Percentiles rank a stretch among this genome's conserved stretches.
phyloP scores from a whole-genome alignment of 2,888 invertebrate species.

The Pristionchus mayeri region DNA sequence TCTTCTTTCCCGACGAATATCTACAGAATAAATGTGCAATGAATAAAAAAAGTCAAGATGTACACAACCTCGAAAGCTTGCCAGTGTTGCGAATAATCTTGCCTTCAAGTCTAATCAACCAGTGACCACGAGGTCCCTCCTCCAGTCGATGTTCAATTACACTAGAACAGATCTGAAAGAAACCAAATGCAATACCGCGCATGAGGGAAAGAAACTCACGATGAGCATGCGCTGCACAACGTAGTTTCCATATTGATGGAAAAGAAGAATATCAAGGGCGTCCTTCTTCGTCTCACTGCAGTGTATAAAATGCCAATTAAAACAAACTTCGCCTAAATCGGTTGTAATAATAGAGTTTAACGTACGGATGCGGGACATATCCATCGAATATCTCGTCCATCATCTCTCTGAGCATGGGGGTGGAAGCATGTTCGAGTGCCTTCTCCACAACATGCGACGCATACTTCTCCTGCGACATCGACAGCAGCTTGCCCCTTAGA shows the following conservation, averaged over 20 bases:
- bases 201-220: conserved; percentile 54
- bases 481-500: conserved; percentile 64
- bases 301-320: background rate
- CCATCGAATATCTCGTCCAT: conserved; percentile 72
- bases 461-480: conserved; percentile 72
- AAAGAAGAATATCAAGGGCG: conserved; percentile 70
- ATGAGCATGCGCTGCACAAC: conserved; percentile 72
- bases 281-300: conserved; percentile 63
- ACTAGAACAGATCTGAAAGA: conserved; percentile 37
- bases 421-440: conserved; percentile 66
- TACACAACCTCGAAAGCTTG: conserved; percentile 31
- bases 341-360: no score
- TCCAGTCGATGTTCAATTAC: conserved; percentile 16
- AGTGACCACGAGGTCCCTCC: background rate
- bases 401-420: conserved; percentile 61
- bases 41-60: background rate
- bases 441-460: conserved; percentile 73
- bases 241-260: conserved; percentile 75
- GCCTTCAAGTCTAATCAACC: conserved; percentile 35
- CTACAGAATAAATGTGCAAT: background rate
- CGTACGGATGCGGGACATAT: conserved; percentile 65
- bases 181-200: background rate
- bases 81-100: background rate
- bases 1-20: conserved; percentile 72
- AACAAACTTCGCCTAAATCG: no score